These are phyloP conservation scores for Lepeophtheirus nordmannii DNA, from an alignment of 2,888 invertebrate species.

Conservation along the genomic window DNA sequence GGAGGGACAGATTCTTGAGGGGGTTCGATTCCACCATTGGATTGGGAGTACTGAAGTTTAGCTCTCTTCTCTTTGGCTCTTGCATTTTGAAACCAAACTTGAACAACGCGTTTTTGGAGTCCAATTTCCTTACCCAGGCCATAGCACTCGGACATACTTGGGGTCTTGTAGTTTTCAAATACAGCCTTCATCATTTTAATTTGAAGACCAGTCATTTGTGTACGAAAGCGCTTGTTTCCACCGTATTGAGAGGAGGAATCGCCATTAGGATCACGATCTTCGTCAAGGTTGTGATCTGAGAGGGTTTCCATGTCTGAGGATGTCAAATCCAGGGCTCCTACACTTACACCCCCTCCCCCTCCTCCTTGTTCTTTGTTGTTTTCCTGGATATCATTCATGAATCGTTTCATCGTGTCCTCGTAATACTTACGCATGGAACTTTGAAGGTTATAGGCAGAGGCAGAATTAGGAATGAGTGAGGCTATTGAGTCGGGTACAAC, in stretches of 20 bases:
- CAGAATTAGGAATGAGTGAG: background rate
- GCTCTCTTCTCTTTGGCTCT: slow-evolving; percentile 92
- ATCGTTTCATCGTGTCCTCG: slow-evolving; percentile 76
- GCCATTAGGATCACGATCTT: slow-evolving; percentile 40
- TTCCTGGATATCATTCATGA: slow-evolving; percentile 32
- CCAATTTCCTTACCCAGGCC: slow-evolving; percentile 82
- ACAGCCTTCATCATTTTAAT: slow-evolving; percentile 87
- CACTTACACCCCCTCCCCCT: background rate
- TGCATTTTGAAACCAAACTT: slow-evolving; percentile 93
- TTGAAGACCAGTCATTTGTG: slow-evolving; percentile 67
- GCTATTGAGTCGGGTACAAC: background rate
- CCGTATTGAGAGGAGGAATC: background rate
- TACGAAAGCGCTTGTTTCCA: slow-evolving; percentile 60
- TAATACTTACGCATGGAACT: slow-evolving; percentile 73
- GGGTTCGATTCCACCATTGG: slow-evolving; percentile 41
- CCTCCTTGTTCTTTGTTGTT: background rate
- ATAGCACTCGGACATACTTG: slow-evolving; percentile 93
- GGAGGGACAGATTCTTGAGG: slow-evolving; percentile 35
- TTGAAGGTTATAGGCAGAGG: slow-evolving; percentile 47
- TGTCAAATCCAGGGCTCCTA: slow-evolving; percentile 15
- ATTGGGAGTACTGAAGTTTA: slow-evolving; percentile 44
- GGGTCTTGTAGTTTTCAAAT: slow-evolving; percentile 86
- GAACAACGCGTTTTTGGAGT: slow-evolving; percentile 73
- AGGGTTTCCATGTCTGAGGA: slow-evolving; percentile 29
- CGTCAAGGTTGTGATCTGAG: slow-evolving; percentile 31